A percentile compares a stretch with the other conserved stretches of the same genome.
Conservation (phyloP, 2,888 invertebrate genomes). For the Zygaena filipendulae region DNA sequence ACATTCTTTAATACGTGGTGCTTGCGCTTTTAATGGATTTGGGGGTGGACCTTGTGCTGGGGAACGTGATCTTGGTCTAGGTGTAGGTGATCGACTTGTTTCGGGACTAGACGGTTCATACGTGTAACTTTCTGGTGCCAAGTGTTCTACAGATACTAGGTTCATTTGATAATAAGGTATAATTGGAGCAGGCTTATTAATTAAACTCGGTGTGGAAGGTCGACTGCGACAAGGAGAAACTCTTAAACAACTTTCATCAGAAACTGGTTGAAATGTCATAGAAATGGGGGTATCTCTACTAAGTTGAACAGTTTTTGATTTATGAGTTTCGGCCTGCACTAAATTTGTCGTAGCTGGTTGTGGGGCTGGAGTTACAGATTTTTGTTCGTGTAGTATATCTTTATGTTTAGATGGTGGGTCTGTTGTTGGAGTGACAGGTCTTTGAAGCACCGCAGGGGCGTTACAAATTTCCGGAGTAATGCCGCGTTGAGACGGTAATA, state of each 20-base stretch:
- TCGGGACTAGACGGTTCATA: constrained; percentile 71
- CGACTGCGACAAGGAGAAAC: constrained; percentile 66
- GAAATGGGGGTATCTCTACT: constrained; percentile 64
- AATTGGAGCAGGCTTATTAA: constrained; percentile 78
- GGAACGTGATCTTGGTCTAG: constrained; percentile 71
- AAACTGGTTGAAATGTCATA: constrained; percentile 74
- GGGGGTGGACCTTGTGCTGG: constrained; percentile 79
- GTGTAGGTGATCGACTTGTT: constrained; percentile 73
- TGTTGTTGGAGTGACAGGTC: constrained; percentile 46
- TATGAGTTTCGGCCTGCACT: constrained; percentile 26
- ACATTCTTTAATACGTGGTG: constrained; percentile 70
- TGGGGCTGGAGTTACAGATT: constrained; percentile 17
- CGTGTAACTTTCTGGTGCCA: constrained; percentile 67
- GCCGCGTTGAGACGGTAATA: constrained; percentile 66
- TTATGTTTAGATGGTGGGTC: constrained; percentile 43
- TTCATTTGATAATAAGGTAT: constrained; percentile 85
- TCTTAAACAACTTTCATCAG: constrained; percentile 62
- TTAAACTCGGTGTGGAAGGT: constrained; percentile 76
- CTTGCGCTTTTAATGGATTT: constrained; percentile 73
- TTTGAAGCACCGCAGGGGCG: constrained; percentile 45
- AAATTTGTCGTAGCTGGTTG: constrained; percentile 14
- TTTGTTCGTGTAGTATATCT: constrained; percentile 39
- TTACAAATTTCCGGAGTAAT: constrained; percentile 66
- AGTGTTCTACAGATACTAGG: constrained; percentile 74
- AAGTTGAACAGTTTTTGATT: constrained; percentile 50